Percentiles rank a stretch among this genome's conserved stretches.
These are phyloP conservation scores for Melanophora roralis DNA, from an alignment of 2,888 invertebrate genomes.

Conservation along the genomic window DNA sequence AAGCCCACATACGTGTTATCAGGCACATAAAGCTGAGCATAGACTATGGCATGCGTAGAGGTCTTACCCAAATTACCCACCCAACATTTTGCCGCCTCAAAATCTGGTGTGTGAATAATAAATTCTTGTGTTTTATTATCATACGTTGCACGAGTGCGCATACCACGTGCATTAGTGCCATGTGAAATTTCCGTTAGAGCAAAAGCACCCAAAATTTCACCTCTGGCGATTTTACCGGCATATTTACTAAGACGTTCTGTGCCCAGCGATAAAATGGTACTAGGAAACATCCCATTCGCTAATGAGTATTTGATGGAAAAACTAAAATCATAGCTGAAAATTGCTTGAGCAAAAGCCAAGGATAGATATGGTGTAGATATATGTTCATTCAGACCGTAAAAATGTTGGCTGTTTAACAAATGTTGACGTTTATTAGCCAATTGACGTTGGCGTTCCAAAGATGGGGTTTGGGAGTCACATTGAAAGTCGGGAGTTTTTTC, in stretches of 20 bases:
- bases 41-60: conserved; percentile 91
- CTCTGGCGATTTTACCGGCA: conserved; percentile 74
- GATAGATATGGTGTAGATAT: conserved; percentile 78
- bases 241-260: conserved; percentile 81
- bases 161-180: conserved; percentile 92
- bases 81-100: conserved; percentile 92
- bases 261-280: conserved; percentile 82
- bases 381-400: conserved; percentile 77
- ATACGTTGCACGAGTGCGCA: conserved; percentile 91
- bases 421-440: conserved; percentile 81
- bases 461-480: conserved; percentile 77
- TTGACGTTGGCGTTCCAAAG: conserved; percentile 80
- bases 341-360: conserved; percentile 79
- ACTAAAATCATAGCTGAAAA: conserved; percentile 80
- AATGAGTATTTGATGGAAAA: conserved; percentile 83
- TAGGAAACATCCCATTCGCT: conserved; percentile 83
- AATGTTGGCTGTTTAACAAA: conserved; percentile 82
- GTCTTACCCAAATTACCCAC: conserved; percentile 82
- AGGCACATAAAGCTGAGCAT: conserved; percentile 90
- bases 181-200: conserved; percentile 93
- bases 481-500: conserved; percentile 81
- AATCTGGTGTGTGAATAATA: conserved; percentile 85
- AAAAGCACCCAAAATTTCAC: conserved; percentile 84
- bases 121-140: conserved; percentile 84
- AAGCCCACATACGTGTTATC: conserved; percentile 89